A percentile compares a stretch with the other conserved stretches of the same genome.
Conservation (phyloP, 2,113 vertebrate genomes). For the Ameiurus melas region DNA sequence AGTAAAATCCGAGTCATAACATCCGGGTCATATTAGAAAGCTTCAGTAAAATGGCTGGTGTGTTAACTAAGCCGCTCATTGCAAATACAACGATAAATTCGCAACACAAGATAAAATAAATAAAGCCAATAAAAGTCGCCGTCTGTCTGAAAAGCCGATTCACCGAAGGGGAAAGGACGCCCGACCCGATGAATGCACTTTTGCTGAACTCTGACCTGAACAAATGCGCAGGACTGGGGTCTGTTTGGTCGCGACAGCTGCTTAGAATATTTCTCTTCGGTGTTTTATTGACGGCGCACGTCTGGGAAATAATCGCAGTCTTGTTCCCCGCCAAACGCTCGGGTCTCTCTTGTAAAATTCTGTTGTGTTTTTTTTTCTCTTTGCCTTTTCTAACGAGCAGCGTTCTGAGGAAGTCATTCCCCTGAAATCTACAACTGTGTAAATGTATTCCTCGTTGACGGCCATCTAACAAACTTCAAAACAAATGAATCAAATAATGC, state of each 20-base stretch:
- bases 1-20: neutral
- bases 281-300: neutral
- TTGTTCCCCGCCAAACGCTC: neutral
- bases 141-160: neutral
- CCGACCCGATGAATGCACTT: neutral
- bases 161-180: neutral
- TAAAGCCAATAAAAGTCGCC: neutral
- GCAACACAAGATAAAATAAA: neutral
- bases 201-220: neutral
- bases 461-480: neutral
- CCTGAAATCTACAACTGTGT: neutral
- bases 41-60: neutral
- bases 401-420: neutral
- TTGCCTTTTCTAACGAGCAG: neutral
- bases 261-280: neutral
- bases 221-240: neutral
- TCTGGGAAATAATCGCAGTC: neutral
- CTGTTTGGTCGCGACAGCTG: neutral
- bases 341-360: neutral
- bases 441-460: neutral
- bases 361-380: neutral
- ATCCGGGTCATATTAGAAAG: neutral
- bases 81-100: neutral
- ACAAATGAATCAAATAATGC: neutral
- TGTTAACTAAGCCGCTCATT: neutral